A percentile compares a stretch with the other conserved stretches of the same genome.
phyloP scores from a whole-genome alignment of 2,113 vertebrate species.

The Prionailurus bengalensis region DNA sequence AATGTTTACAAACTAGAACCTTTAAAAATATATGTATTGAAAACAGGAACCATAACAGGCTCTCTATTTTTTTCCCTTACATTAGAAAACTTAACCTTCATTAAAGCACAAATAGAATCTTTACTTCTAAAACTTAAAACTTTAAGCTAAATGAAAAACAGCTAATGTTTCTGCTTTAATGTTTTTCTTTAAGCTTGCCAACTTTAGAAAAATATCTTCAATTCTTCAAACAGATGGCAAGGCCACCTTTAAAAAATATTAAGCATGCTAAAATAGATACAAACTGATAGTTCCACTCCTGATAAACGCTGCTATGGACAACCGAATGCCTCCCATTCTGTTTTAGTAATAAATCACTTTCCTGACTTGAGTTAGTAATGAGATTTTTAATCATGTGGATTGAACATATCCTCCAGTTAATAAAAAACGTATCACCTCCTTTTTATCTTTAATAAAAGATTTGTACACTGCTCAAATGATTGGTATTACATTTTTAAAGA shows the following conservation, averaged over 20 bases:
- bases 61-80: not conserved
- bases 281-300: conserved; percentile 71
- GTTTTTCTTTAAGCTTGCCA: conserved; percentile 70
- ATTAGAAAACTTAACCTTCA: conserved; percentile 14
- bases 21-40: not conserved
- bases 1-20: not conserved
- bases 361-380: conserved; percentile 86
- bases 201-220: conserved; percentile 72
- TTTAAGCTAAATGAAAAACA: conserved; percentile 73
- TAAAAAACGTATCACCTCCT: conserved; percentile 87
- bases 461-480: conserved; percentile 88
- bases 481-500: conserved; percentile 87
- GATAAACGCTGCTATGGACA: conserved; percentile 84
- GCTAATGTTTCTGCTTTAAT: conserved; percentile 79
- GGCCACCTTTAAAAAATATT: conserved; percentile 84
- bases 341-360: conserved; percentile 86
- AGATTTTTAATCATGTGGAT: conserved; percentile 90
- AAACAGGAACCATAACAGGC: not conserved
- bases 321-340: conserved; percentile 79
- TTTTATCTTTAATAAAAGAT: conserved; percentile 91
- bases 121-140: conserved; percentile 65
- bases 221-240: conserved; percentile 77
- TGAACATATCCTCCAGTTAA: conserved; percentile 88
- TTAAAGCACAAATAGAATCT: conserved; percentile 58
- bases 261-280: conserved; percentile 74